Evolutionary conservation across 2,797 vertebrate species (phyloP).

Genomic region (Syndactyla subalaris): DNA sequence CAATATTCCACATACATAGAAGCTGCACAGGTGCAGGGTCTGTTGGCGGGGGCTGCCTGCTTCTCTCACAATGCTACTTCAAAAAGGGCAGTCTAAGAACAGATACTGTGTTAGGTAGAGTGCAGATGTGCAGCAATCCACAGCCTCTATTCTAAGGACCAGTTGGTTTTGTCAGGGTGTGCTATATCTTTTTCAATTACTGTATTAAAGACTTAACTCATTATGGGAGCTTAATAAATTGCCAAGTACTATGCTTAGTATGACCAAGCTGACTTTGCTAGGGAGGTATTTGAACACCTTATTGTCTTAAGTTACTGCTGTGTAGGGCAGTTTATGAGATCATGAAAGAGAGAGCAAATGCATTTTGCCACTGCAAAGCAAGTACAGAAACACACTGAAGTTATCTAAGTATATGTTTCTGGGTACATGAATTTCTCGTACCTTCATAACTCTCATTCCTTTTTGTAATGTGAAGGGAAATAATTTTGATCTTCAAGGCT

Average conservation of each 20-base stretch:
- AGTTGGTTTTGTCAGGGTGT: not conserved
- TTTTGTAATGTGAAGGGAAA: not conserved
- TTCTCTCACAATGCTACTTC: not conserved
- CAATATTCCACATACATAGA: rapidly evolving
- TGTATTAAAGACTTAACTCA: not conserved
- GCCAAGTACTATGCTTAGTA: not conserved
- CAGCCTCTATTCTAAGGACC: not conserved
- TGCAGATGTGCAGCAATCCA: not conserved
- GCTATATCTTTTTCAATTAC: not conserved
- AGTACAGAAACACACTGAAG: not conserved
- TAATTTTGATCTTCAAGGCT: not conserved
- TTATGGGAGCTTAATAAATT: not conserved
- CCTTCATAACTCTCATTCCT: not conserved
- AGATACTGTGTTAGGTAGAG: not conserved
- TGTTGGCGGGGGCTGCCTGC: not conserved
- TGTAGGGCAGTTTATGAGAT: not conserved
- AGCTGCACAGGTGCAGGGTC: not conserved
- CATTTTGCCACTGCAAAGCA: not conserved
- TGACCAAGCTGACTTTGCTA: not conserved
- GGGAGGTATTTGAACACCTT: not conserved
- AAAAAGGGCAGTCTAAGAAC: not conserved
- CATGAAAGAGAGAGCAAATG: not conserved
- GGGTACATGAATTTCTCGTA: not conserved
- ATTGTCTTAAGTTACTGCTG: not conserved
- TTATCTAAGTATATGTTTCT: not conserved